Base-by-base conservation (phyloP, 64 coral and sea anemone genomes). In the Acropora yongei region DNA sequence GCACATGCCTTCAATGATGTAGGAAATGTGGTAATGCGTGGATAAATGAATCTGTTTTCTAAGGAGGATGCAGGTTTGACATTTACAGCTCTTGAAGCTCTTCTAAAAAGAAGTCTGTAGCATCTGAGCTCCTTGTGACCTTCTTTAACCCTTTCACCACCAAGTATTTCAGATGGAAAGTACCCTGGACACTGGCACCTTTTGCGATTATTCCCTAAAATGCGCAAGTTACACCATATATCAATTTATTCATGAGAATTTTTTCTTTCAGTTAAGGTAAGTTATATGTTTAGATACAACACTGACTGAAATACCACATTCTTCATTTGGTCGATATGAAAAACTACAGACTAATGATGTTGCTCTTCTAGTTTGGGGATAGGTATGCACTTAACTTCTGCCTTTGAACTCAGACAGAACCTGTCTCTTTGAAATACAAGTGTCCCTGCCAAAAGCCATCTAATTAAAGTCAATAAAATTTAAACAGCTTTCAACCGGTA, bases 181-280 rank as follows among this genome's bases (percentile, higher is more conserved):
- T 71, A 71, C 68, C 68, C 68, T 71, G 68, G 68, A 71, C 18
- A 20, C 68, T 20, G 18, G 68, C 68, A 71, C 68, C 68, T 71
- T 66, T 71, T 71, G 68, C 1, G 68, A 20, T 71, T 71, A 14
- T 41, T 20, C 68, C 68, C 13, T 71, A 14, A 71, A 71, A 71
- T 20, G 68, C 18, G 68, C 68, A 71, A 20, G 18, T 71, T 71
- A 71, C 68, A 71, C 68, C 68, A 71, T 71, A 71, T 71, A 71
- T 71, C 68, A 71, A 71, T 71, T 71, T 71, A 71, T 71, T 71
- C 68, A 71, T 71, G 9, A 71, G 19, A 71, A 71, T 30, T 71
- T 71, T 71, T n/a, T 71, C 68, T 71, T 71, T 71, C 68, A 71
- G 19, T n/a, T 71, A 71, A 71, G 68, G 68, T 39, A 71, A 71